phyloP scores from a whole-genome alignment of 2,888 invertebrate species.

The Monoplex corrugatus region DNA sequence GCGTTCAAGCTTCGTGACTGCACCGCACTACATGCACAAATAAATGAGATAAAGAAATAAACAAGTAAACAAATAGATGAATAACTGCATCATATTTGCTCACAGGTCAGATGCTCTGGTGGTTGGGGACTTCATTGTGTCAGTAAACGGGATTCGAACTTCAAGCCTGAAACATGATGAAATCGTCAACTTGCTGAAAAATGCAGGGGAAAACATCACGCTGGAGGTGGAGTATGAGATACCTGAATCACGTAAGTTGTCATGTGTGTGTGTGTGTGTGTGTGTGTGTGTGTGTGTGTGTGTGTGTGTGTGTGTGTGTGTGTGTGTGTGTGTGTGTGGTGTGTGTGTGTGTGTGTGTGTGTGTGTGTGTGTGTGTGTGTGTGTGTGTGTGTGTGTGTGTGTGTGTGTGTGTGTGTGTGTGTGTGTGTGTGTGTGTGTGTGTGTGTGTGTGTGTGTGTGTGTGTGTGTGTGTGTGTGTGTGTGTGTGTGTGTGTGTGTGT shows the following conservation, averaged over 20 bases:
- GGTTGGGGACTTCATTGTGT: conserved; percentile 90
- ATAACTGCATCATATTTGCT: no score
- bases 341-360: not conserved
- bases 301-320: not conserved
- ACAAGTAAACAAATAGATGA: no score
- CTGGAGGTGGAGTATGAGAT: conserved; percentile 92
- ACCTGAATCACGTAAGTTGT: conserved; percentile 89
- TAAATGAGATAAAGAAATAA: no score
- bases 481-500: no score
- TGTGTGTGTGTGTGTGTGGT: conserved; percentile 1
- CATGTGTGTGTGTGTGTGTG: not conserved
- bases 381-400: not conserved
- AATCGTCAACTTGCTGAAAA: conserved; percentile 88
- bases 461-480: no score
- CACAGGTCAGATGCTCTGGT: conserved; percentile 88
- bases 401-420: not conserved
- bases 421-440: not conserved
- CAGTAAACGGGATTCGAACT: conserved; percentile 91
- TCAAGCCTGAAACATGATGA: conserved; percentile 89
- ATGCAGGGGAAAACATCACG: conserved; percentile 88
- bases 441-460: conserved; percentile 1
- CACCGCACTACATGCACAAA: no score
- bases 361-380: not conserved
- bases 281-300: not conserved
- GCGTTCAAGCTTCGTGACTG: no score